Conservation (phyloP, 2,797 vertebrate species). For the Selene dorsalis region DNA sequence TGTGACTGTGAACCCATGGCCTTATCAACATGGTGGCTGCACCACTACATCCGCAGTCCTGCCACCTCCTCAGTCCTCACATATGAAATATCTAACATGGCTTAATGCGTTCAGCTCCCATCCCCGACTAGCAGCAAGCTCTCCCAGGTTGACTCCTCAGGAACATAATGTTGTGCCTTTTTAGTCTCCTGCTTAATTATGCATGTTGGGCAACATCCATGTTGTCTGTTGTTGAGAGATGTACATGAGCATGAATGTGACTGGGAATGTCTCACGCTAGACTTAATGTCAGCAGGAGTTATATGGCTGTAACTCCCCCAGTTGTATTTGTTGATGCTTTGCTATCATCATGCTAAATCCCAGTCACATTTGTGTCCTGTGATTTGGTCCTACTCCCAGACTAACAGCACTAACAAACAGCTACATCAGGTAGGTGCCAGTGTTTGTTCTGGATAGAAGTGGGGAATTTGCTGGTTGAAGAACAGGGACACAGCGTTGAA, state of each 20-base stretch:
- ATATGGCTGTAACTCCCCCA: background rate
- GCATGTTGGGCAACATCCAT: slow-evolving; percentile 82
- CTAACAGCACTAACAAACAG: slow-evolving; percentile 74
- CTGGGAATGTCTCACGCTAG: slow-evolving; percentile 61
- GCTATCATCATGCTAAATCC: slow-evolving; percentile 46
- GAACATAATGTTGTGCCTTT: slow-evolving; percentile 55
- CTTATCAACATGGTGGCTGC: slow-evolving; percentile 79
- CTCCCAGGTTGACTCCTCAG: slow-evolving; percentile 36
- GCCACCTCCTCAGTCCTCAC: slow-evolving; percentile 48
- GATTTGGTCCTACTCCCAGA: slow-evolving; percentile 62
- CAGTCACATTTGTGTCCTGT: slow-evolving; percentile 79
- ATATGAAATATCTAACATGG: slow-evolving; percentile 79
- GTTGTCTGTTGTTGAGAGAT: slow-evolving; percentile 77
- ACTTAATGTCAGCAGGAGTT: slow-evolving; percentile 19
- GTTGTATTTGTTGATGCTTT: slow-evolving; percentile 35
- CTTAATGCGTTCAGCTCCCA: slow-evolving; percentile 68
- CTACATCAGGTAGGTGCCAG: slow-evolving; percentile 19
- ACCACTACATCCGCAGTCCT: slow-evolving; percentile 63
- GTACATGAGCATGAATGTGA: slow-evolving; percentile 78
- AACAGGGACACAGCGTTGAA: background rate
- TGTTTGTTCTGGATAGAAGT: background rate
- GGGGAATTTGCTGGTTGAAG: background rate
- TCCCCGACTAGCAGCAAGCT: slow-evolving; percentile 60
- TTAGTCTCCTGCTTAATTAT: slow-evolving; percentile 55
- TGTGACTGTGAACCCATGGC: slow-evolving; percentile 74